Percentiles rank a stretch among this genome's conserved stretches.
phyloP scores from a whole-genome alignment of 2,888 invertebrate species.

The Parapristionchus giblindavisi region DNA sequence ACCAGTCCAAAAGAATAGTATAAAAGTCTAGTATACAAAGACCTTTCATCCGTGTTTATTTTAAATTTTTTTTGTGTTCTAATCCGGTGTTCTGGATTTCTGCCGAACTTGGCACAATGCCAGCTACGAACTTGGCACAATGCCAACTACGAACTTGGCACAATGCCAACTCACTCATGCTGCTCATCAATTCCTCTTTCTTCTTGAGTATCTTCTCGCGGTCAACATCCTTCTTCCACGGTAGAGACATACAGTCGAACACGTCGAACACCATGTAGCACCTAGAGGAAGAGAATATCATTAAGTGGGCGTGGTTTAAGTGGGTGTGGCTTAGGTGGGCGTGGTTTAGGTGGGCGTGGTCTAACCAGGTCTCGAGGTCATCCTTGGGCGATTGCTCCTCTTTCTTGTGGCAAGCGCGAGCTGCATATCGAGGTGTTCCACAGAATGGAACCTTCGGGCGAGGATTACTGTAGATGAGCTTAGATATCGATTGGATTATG shows the following conservation, averaged over 20 bases:
- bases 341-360: not conserved
- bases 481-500: not conserved
- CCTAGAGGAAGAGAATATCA: not conserved
- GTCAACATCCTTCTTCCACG: conserved; percentile 18
- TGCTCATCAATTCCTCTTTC: conserved; percentile 23
- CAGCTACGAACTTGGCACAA: too few relatives aligned
- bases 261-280: conserved; percentile 28
- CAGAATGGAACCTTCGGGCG: conserved; percentile 11
- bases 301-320: not conserved
- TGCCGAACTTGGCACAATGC: too few relatives aligned
- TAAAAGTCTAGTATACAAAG: too few relatives aligned
- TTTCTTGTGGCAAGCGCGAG: conserved; percentile 20
- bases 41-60: too few relatives aligned
- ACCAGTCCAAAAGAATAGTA: too few relatives aligned
- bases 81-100: too few relatives aligned
- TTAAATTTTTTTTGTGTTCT: too few relatives aligned
- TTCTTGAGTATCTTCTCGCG: conserved; percentile 19
- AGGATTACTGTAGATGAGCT: conserved; percentile 10
- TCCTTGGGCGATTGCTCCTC: conserved; percentile 30
- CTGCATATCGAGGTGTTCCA: conserved; percentile 19
- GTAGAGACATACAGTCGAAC: not conserved
- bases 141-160: not conserved
- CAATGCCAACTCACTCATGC: conserved; percentile 1
- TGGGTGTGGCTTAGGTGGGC: not conserved
- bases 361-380: conserved; percentile 15